Conservation (phyloP, 2,888 invertebrate species). For the Microchrysa polita region DNA sequence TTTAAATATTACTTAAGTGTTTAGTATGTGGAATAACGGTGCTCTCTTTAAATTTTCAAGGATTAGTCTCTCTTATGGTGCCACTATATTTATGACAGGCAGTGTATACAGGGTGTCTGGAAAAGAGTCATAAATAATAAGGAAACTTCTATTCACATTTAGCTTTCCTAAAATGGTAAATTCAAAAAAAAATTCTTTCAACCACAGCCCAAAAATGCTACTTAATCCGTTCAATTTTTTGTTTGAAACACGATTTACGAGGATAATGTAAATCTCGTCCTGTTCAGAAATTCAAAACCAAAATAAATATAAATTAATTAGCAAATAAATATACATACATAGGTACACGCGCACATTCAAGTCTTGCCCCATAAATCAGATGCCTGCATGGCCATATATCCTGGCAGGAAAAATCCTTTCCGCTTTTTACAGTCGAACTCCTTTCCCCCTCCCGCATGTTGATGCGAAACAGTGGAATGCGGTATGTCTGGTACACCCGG, state of each 20-base stretch:
- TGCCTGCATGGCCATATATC: conserved; percentile 22
- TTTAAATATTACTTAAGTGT: too few relatives aligned
- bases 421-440: conserved; percentile 24
- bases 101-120: too few relatives aligned
- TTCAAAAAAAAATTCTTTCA: background rate
- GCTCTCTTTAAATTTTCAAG: too few relatives aligned
- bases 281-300: background rate
- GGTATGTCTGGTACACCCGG: conserved; percentile 16
- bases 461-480: conserved; percentile 21
- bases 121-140: too few relatives aligned
- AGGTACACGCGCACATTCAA: background rate
- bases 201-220: background rate
- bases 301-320: conserved; percentile 38
- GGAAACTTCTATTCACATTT: too few relatives aligned
- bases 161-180: background rate
- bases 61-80: too few relatives aligned
- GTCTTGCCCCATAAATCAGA: conserved; percentile 25
- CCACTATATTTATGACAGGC: too few relatives aligned
- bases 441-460: too few relatives aligned
- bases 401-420: conserved; percentile 32
- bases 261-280: too few relatives aligned
- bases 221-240: too few relatives aligned
- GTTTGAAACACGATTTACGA: too few relatives aligned
- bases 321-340: conserved; percentile 27
- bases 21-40: too few relatives aligned